Conservation (phyloP, 2,888 invertebrate genomes). For the Seladonia tumulorum region DNA sequence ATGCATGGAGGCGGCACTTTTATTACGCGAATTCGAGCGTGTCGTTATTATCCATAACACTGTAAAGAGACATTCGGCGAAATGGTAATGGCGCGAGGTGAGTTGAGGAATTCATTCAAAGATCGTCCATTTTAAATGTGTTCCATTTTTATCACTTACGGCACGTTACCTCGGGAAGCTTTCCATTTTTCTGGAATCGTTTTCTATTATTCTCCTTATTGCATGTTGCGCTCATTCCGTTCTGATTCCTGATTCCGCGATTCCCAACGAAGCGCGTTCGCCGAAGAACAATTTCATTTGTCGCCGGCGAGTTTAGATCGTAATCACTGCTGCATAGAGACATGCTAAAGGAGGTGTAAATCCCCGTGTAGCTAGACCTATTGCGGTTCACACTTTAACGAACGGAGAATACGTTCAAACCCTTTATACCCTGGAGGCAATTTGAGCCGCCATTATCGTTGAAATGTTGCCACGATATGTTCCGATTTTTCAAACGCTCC, state of each 20-base stretch:
- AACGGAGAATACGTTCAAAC: neutral
- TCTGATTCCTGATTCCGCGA: neutral
- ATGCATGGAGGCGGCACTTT: neutral
- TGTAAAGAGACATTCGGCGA: neutral
- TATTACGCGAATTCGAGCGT: neutral
- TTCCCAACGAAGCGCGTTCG: neutral
- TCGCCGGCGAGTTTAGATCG: neutral
- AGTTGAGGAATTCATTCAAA: neutral
- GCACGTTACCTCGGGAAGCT: neutral
- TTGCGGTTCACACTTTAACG: neutral
- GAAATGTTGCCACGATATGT: neutral
- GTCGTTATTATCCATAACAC: neutral
- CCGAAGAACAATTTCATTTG: slow-evolving; percentile 1
- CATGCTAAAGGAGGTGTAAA: neutral
- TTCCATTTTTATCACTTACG: slow-evolving; percentile 25
- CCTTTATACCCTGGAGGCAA: neutral
- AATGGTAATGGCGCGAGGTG: neutral
- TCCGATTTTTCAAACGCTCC: neutral
- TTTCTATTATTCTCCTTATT: neutral
- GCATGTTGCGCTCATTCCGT: neutral
- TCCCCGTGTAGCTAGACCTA: neutral
- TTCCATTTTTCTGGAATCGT: slow-evolving; percentile 5
- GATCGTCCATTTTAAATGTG: neutral
- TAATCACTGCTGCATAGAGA: neutral
- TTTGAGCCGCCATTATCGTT: neutral